Evolutionary conservation across 1,140 invertebrate species (phyloP), one percentile per base, ranked within the genome.

Genomic region (Drosophila ananassae): DNA sequence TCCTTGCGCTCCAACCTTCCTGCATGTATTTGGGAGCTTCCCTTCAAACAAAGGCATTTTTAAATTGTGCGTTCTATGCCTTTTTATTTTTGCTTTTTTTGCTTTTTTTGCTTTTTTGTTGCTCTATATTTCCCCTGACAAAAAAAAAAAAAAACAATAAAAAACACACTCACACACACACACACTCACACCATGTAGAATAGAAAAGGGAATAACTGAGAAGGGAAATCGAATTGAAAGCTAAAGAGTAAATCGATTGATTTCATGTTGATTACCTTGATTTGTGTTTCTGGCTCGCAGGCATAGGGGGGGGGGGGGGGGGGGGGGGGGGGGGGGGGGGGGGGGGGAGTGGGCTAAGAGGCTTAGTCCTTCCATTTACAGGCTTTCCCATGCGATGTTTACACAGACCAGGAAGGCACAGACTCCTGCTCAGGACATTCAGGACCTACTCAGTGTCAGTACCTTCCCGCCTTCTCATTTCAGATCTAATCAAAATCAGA

Each of bases 231-330:
- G 58, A 79, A 79, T 73, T 32, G 67, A 67, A 73, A 73, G 61
- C 66, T 67, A 85, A 77, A 77, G 82, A 63, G 74, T 73, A 78
- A 85, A 87, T 85, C 82, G 82, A 85, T 87, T 87, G 82, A 85
- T 84, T 84, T 85, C 68, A 84, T 71, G 81, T 80, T 84, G 77
- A 87, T 89, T 87, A 87, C 83, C 84, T 87, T 87, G 83, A 84
- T 84, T 84, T 79, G 76, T 79, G 69, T 77, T 57, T 54, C 46
- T 17, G 21, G 21, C 8, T 47, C 25, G 63, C 32, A 50, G 21
- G 44, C 12, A 41, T 46, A 8, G 25, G 21, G 63, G 46, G 41
- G 9, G 44, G 13, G 34, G 37, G 34, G 32, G 4, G 61, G 32
- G 4, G 61, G 32, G 4, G 61, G 25, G 21, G 63, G 46, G 41